Evolutionary conservation across 1,140 invertebrate genomes (phyloP), one percentile per base, ranked within the genome.

Genomic region (Lepidurus apus): DNA sequence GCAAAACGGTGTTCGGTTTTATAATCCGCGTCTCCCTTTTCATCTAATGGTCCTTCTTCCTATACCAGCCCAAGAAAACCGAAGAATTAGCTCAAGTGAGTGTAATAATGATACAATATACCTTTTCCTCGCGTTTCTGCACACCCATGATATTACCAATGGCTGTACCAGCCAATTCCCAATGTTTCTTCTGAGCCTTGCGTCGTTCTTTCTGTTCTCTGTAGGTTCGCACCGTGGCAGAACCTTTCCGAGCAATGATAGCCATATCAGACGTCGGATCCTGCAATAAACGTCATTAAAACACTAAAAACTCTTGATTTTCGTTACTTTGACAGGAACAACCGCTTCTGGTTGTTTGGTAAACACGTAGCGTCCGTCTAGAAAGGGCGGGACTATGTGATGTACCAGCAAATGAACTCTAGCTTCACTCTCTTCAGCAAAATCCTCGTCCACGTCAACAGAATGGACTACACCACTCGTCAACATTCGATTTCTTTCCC

Each of bases 191-290:
- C 83, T 99, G 97, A 0, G 97, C 96, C 85, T 96, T 97, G 73
- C 91, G 90, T 42, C 96, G 87, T 85, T 99, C 98, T 83, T 98
- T 98, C 84, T 98, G 95, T 84, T 99, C 98, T 74, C 98, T 89
- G 84, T 93, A 96, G 0, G 91, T 90, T 77, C 95, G 89, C 0
- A 99, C 98, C 26, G 96, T 86, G 1, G 91, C 90, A 6, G 95
- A 96, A 8, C 98, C 98, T 87, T 99, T 99, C n/a, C 96, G 88
- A 0, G 98, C 91, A 76, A 98, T 92, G 53, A 98, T 87, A 0
- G 98, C 98, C 96, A 99, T 98, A 83, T 99, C 97, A 1, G 93
- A 96, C 34, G 96, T 98, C 0, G 96, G 93, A 88, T 99, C 98
- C 88, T 95, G 89, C 21, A 76, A 1, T 0, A 53, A 7, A 24